A percentile compares a stretch with the other conserved stretches of the same genome.
These are phyloP conservation scores for Drosophila bifasciata DNA, from an alignment of 1,140 invertebrate species.

Conservation along the genomic window DNA sequence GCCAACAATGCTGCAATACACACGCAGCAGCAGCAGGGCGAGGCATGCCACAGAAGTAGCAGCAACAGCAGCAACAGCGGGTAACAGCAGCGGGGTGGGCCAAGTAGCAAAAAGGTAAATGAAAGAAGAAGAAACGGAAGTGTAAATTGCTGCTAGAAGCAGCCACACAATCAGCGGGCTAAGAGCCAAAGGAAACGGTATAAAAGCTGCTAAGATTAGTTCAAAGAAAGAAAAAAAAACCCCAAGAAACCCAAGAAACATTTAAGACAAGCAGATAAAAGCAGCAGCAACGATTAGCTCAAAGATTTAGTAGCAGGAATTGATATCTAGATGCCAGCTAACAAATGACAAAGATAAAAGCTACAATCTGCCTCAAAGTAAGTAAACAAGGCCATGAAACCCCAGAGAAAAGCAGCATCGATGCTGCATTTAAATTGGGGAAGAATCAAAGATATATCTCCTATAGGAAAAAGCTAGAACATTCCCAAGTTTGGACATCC, in stretches of 20 bases:
- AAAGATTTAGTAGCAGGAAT: background rate
- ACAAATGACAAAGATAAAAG: too few species aligned
- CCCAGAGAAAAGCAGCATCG: too few species aligned
- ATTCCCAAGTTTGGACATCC: too few species aligned
- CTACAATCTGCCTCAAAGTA: too few species aligned
- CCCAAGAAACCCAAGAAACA: too few species aligned
- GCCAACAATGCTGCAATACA: constrained; percentile 36
- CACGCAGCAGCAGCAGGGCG: constrained; percentile 45
- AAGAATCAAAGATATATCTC: too few species aligned
- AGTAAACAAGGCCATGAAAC: too few species aligned
- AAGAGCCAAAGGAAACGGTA: constrained; percentile 16
- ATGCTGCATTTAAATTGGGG: too few species aligned
- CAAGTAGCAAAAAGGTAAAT: constrained; percentile 22
- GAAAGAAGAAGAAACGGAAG: constrained; percentile 24
- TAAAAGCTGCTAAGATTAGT: background rate
- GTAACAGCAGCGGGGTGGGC: background rate
- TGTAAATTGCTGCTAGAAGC: constrained; percentile 26
- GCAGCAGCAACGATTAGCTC: background rate
- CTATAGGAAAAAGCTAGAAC: too few species aligned
- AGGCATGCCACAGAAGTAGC: constrained; percentile 10
- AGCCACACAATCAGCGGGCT: constrained; percentile 7
- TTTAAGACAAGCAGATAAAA: too few species aligned
- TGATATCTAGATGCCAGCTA: too few species aligned
- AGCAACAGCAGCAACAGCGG: background rate
- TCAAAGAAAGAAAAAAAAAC: background rate